phyloP scores from a whole-genome alignment of 2,113 vertebrate genomes.

The Garra rufa region DNA sequence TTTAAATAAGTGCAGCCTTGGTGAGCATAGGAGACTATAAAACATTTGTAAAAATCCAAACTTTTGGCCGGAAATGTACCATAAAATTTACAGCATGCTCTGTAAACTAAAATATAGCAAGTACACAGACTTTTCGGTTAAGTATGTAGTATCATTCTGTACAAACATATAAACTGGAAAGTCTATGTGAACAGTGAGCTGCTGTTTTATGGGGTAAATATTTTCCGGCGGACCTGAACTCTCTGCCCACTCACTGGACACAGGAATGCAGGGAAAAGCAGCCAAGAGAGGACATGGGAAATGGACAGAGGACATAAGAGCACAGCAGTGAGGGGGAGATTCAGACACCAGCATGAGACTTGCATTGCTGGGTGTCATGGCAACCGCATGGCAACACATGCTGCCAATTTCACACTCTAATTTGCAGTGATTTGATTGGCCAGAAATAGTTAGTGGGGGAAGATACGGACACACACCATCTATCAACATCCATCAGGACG shows the following conservation, averaged over 20 bases:
- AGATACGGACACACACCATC: conserved; percentile 47
- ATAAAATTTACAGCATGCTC: not conserved
- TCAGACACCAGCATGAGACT: conserved; percentile 49
- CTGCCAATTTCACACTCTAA: conserved; percentile 77
- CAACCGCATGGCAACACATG: conserved; percentile 72
- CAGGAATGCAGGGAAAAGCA: not conserved
- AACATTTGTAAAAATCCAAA: not conserved
- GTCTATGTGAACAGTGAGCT: not conserved
- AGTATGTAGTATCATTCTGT: not conserved
- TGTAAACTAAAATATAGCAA: not conserved
- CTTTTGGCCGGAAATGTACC: not conserved
- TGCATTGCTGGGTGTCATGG: conserved; percentile 74
- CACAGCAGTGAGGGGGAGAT: not conserved
- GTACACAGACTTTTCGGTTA: not conserved
- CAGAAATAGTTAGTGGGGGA: conserved; percentile 39
- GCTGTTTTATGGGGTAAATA: not conserved
- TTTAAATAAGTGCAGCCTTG: too few species aligned
- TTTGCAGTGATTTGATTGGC: conserved; percentile 70
- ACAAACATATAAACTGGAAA: not conserved
- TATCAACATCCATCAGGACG: not conserved
- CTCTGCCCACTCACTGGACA: not conserved
- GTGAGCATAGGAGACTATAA: too few species aligned
- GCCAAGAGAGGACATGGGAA: conserved; percentile 1
- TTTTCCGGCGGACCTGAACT: not conserved
- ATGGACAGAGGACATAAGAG: conserved; percentile 16